Base-by-base conservation (phyloP, 2,113 vertebrate species). In the Macaca nemestrina region DNA sequence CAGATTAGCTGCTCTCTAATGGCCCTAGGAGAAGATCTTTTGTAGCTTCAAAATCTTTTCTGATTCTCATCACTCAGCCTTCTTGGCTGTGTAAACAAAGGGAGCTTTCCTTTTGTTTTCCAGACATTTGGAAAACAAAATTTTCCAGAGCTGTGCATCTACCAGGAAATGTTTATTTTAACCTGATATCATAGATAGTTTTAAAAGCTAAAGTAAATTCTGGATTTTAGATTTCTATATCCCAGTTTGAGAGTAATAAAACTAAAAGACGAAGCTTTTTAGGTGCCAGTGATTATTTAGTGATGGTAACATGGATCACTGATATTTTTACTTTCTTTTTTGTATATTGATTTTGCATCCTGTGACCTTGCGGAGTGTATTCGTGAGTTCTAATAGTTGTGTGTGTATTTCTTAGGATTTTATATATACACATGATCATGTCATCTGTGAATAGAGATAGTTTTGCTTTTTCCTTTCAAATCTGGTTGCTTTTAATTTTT, bases 1-100 rank as follows among this genome's bases (percentile, higher is more conserved):
- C 90, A 98, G 98, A 97, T 97, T 94, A 98, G 90, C 95, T 97
- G 87, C 97, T 98, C 93, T 97, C 97, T 98, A 98, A 97, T 98
- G 96, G 96, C 78, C 91, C 97, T 96, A 97, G 97, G 85, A 97
- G 92, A 96, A 97, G 85, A 97, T 97, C 73, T 97, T 98, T 93
- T 95, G 93, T 97, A 98, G 97, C 85, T 97, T 97, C 97, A 97
- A 92, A 98, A 92, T 86, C 97, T 98, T 97, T 97, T 97, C 81
- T 98, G 96, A 96, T 97, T 97, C 92, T 95, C 79, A 40, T 96
- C 90, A 96, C 75, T 98, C 98, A 97, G 95, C 91, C 97, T 98
- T 98, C 94, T 98, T 98, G 94, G 89, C 88, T 96, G 76, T 95
- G 96, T 95, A 97, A 98, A 96, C 95, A 85, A 96, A 90, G 97